Conservation (phyloP, 1,140 invertebrate species). For the Eurosta solidaginis region DNA sequence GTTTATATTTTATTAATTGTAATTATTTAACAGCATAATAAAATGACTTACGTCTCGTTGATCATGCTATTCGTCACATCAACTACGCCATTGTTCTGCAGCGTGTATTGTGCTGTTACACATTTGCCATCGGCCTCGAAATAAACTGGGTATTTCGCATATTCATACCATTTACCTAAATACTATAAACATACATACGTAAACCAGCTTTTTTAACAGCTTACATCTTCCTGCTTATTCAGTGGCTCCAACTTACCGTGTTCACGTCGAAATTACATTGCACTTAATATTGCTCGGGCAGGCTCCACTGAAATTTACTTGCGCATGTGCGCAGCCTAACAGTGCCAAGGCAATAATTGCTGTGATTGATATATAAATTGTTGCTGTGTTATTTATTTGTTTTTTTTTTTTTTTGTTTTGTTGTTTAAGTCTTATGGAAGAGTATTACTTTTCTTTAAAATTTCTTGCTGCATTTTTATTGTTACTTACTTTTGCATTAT, state of each 20-base stretch:
- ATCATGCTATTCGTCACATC: conserved; percentile 68
- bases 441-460: too few relatives aligned
- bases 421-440: too few relatives aligned
- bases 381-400: neutral
- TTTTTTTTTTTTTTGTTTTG: too few relatives aligned
- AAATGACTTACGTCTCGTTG: conserved; percentile 32
- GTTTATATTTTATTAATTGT: neutral
- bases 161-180: conserved; percentile 76
- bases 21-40: too few relatives aligned
- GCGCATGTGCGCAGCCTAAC: neutral
- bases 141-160: conserved; percentile 73
- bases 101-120: conserved; percentile 68
- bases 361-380: neutral
- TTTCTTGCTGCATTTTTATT: neutral
- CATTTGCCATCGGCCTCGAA: conserved; percentile 75
- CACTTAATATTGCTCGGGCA: conserved; percentile 29
- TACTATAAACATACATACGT: conserved; percentile 55
- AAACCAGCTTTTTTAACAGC: neutral
- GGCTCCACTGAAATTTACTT: neutral
- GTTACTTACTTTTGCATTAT: neutral
- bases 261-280: conserved; percentile 7
- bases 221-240: neutral
- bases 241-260: neutral
- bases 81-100: conserved; percentile 64
- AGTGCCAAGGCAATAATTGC: neutral